Conservation (phyloP, 2,113 vertebrate genomes). For the Mesoclemmys tuberculata region DNA sequence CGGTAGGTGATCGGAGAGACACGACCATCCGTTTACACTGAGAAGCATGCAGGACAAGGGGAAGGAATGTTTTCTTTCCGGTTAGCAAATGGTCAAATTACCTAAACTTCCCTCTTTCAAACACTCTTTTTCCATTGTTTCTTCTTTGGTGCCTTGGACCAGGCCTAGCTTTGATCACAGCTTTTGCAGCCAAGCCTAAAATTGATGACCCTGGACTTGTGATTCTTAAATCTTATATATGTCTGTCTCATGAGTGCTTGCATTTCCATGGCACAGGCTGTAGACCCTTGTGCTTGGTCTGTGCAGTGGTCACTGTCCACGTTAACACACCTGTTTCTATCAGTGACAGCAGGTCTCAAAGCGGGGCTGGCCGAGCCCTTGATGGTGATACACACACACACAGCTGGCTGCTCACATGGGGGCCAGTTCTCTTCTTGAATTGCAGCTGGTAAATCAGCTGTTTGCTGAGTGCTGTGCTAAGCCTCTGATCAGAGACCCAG, state of each 20-base stretch:
- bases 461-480: not conserved
- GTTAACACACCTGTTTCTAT: not conserved
- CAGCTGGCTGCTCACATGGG: not conserved
- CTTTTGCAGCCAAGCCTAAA: not conserved
- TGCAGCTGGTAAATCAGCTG: not conserved
- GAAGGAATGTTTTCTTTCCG: not conserved
- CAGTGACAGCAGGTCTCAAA: not conserved
- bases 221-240: not conserved
- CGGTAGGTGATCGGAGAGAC: not conserved
- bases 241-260: not conserved
- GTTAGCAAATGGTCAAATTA: not conserved
- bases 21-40: not conserved
- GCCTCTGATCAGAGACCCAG: not conserved
- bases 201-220: not conserved
- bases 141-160: not conserved
- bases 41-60: not conserved
- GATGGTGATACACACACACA: too few relatives aligned
- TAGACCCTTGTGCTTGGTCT: too few relatives aligned
- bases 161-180: not conserved
- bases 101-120: not conserved
- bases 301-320: not conserved
- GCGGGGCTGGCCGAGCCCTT: too few relatives aligned
- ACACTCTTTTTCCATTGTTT: not conserved
- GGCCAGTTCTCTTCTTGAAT: not conserved
- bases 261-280: not conserved